These are phyloP conservation scores for Paragorgia papillata DNA, from an alignment of 92 coral and sea anemone genomes.

Conservation along the genomic window DNA sequence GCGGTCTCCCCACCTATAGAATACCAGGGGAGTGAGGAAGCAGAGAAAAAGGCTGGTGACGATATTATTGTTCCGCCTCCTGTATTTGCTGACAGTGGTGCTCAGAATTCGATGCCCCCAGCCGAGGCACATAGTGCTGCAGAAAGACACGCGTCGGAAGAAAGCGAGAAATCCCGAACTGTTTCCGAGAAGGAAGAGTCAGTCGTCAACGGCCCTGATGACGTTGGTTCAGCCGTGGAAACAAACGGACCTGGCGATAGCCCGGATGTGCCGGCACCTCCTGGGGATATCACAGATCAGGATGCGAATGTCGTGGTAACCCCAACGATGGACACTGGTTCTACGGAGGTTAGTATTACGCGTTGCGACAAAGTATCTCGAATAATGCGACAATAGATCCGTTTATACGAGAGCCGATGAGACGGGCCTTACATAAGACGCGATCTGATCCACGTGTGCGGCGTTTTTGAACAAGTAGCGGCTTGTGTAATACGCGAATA, in stretches of 20 bases:
- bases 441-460: too few species aligned
- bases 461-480: too few species aligned
- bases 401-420: too few species aligned
- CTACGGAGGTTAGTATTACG: constrained; percentile 36
- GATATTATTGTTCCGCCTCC: constrained; percentile 34
- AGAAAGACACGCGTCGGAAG: neutral
- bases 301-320: constrained; percentile 23
- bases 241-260: neutral
- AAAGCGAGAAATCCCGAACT: neutral
- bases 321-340: constrained; percentile 8
- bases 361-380: too few species aligned
- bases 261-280: constrained; percentile 38
- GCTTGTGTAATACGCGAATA: too few species aligned
- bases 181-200: neutral
- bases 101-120: neutral
- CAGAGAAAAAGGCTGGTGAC: neutral
- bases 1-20: neutral
- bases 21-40: neutral
- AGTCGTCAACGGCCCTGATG: neutral
- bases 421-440: too few species aligned
- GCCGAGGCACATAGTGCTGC: neutral
- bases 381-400: too few species aligned
- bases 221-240: constrained; percentile 1
- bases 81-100: constrained; percentile 20
- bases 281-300: constrained; percentile 24